Evolutionary conservation across 1,140 invertebrate species (phyloP).

Genomic region (Chrysopa pallens): DNA sequence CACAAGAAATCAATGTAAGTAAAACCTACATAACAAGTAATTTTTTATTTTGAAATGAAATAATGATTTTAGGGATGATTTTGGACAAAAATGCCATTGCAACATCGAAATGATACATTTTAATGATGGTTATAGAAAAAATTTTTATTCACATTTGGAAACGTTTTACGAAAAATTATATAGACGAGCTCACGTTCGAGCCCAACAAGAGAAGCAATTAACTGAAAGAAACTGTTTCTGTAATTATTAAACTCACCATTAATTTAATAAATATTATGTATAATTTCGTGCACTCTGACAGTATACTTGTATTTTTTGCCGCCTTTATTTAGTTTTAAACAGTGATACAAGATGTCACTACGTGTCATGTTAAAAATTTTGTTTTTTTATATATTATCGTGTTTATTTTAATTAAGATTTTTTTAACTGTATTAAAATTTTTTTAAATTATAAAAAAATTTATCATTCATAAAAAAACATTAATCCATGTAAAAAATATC

Average conservation of each 20-base stretch:
- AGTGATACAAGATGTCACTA: background rate
- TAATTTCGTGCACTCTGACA: background rate
- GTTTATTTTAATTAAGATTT: background rate
- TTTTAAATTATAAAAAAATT: background rate
- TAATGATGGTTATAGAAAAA: background rate
- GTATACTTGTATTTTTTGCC: too few relatives aligned
- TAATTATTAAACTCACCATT: background rate
- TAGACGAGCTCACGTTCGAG: background rate
- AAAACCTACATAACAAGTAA: too few relatives aligned
- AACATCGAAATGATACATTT: background rate
- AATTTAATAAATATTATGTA: too few relatives aligned
- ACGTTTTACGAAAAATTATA: constrained; percentile 1
- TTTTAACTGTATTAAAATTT: background rate
- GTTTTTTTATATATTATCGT: too few relatives aligned
- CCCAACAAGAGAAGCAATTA: background rate
- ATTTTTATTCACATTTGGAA: constrained; percentile 1
- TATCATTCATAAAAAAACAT: background rate
- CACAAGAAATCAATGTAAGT: too few relatives aligned
- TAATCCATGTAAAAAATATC: background rate
- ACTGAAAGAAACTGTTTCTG: background rate
- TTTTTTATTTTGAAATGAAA: background rate
- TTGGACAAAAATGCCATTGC: background rate
- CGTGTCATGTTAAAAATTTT: background rate
- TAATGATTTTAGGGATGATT: background rate
- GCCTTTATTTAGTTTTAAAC: too few relatives aligned